These are phyloP conservation scores for Orthosia cruda DNA, from an alignment of 2,888 invertebrate genomes.

Conservation along the genomic window DNA sequence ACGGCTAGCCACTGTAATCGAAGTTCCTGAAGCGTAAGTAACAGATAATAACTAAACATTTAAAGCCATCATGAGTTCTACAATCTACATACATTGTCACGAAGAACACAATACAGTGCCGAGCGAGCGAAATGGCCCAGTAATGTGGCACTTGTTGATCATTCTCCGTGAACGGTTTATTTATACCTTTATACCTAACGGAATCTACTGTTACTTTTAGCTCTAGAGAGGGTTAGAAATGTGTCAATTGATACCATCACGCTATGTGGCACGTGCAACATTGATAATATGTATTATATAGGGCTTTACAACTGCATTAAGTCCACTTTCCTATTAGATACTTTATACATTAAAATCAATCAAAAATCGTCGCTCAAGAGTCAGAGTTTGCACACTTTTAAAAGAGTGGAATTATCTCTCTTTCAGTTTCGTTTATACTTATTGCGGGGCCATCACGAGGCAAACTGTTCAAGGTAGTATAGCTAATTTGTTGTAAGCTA, in stretches of 20 bases:
- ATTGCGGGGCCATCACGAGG: too few species aligned
- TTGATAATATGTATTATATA: neutral
- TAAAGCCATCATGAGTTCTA: slow-evolving; percentile 48
- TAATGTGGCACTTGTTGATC: slow-evolving; percentile 70
- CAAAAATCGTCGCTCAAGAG: too few species aligned
- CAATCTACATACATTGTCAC: slow-evolving; percentile 58
- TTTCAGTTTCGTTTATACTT: too few species aligned
- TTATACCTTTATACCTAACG: slow-evolving; percentile 63
- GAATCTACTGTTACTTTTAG: slow-evolving; percentile 54
- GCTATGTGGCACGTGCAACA: slow-evolving; percentile 36
- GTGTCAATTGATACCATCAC: slow-evolving; percentile 55
- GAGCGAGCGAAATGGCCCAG: slow-evolving; percentile 56
- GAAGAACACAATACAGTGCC: slow-evolving; percentile 55
- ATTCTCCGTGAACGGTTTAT: slow-evolving; percentile 59
- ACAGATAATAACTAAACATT: slow-evolving; percentile 50
- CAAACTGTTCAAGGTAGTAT: too few species aligned
- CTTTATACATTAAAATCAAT: too few species aligned
- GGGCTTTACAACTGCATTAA: too few species aligned
- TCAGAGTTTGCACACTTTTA: too few species aligned
- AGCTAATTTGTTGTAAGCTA: too few species aligned
- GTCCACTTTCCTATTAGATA: too few species aligned
- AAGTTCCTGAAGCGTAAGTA: slow-evolving; percentile 35
- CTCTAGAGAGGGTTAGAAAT: slow-evolving; percentile 49
- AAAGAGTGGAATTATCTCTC: too few species aligned
- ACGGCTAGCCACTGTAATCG: slow-evolving; percentile 25